Evolutionary conservation across 2,797 vertebrate species (phyloP), one percentile per base, ranked within the genome.

Genomic region (Euthynnus affinis): DNA sequence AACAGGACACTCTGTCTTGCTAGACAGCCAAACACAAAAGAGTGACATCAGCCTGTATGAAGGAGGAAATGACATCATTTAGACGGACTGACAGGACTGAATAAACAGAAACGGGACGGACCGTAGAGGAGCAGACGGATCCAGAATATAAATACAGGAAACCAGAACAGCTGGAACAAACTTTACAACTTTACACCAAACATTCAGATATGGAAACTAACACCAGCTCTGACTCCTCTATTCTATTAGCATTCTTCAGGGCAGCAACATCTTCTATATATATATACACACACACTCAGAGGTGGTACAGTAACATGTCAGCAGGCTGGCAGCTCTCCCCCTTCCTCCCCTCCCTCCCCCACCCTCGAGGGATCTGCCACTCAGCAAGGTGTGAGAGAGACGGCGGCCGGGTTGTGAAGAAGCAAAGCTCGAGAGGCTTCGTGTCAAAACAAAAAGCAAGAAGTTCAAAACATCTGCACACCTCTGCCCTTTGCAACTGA

Each of bases 391-490:
- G 73, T 66, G 80, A 80, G 81, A 80, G 81, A 80, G 76, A 60
- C 20, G 20, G 20, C 49, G 61, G 74, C 66, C 71, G 15, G 20
- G 34, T 42, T 62, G 73, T n/a, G 79, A 67, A 18, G 74, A 76
- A 10, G 64, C 48, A 71, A 85, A 78, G 73, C 91, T 87, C 76
- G 20, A 57, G 89, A 80, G 88, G 78, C 48, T 9, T 59, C 86
- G 74, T 37, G 77, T 90, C 90, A 89, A 84, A 88, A 88, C 84
- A 86, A n/a, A n/a, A n/a, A n/a, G n/a, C n/a, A n/a, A n/a, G n/a
- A n/a, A n/a, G n/a, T n/a, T n/a, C n/a, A n/a, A n/a, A n/a, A n/a
- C n/a, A n/a, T n/a, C n/a, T n/a, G n/a, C n/a, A n/a, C n/a, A n/a
- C n/a, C n/a, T n/a, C n/a, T n/a, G n/a, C n/a, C n/a, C n/a, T n/a